These are phyloP conservation scores for Enteromius mattozi DNA, from an alignment of 2,797 vertebrate genomes.

Conservation along the genomic window DNA sequence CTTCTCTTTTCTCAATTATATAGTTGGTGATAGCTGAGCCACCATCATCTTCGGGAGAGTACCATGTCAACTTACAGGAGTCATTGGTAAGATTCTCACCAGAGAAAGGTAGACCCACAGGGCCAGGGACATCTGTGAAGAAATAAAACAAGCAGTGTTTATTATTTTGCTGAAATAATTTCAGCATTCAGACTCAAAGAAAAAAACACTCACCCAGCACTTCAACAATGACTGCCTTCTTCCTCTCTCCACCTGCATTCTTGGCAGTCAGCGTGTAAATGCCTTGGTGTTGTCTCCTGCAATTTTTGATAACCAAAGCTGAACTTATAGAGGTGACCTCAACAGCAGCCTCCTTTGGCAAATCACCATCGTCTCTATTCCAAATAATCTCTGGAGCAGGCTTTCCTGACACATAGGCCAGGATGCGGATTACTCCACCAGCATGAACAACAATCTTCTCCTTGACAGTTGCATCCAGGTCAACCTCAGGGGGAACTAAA, in stretches of 20 bases:
- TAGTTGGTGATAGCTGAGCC: slow-evolving; percentile 97
- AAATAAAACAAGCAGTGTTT: slow-evolving; percentile 39
- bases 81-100: slow-evolving; percentile 92
- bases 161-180: background rate
- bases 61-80: slow-evolving; percentile 97
- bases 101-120: slow-evolving; percentile 89
- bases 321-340: slow-evolving; percentile 96
- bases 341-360: slow-evolving; percentile 91
- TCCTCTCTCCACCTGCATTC: slow-evolving; percentile 95
- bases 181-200: background rate
- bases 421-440: slow-evolving; percentile 93
- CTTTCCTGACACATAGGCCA: slow-evolving; percentile 97
- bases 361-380: slow-evolving; percentile 86
- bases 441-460: slow-evolving; percentile 98
- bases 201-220: slow-evolving; percentile 86
- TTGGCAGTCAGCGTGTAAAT: slow-evolving; percentile 94
- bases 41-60: slow-evolving; percentile 92
- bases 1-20: slow-evolving; percentile 94
- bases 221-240: slow-evolving; percentile 93
- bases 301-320: slow-evolving; percentile 94
- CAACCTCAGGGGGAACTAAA: slow-evolving; percentile 92
- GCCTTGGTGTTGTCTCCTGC: slow-evolving; percentile 92
- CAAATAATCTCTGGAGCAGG: slow-evolving; percentile 90
- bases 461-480: slow-evolving; percentile 92
- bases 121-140: slow-evolving; percentile 91